phyloP scores from a whole-genome alignment of 2,113 vertebrate genomes.

The Cyprinus carpio region DNA sequence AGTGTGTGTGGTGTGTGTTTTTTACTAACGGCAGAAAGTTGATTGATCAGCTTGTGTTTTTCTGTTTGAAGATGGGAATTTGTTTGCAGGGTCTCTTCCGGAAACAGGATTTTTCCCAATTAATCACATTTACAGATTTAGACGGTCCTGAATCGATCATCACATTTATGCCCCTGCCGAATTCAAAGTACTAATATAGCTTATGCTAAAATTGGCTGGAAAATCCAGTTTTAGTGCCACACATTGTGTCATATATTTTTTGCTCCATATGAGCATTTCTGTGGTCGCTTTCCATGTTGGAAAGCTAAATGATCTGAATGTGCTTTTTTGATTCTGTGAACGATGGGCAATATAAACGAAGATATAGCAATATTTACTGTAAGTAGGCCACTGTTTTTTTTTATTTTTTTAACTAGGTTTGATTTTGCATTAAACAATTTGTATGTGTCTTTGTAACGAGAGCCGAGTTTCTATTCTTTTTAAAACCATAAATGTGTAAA shows the following conservation, averaged over 20 bases:
- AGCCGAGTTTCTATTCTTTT: too few species aligned
- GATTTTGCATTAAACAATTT: too few species aligned
- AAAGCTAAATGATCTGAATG: too few species aligned
- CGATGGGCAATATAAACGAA: too few species aligned
- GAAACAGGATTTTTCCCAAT: conserved; percentile 90
- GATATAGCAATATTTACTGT: too few species aligned
- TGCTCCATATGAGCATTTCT: background rate
- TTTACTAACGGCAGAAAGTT: conserved; percentile 56
- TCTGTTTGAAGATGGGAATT: conserved; percentile 73
- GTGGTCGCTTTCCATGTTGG: too few species aligned
- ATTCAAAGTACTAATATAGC: conserved; percentile 92
- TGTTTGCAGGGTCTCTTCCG: conserved; percentile 70
- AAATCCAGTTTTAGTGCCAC: conserved; percentile 87
- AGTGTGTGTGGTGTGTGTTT: background rate
- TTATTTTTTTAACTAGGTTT: too few species aligned
- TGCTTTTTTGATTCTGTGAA: too few species aligned
- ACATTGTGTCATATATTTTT: conserved; percentile 63
- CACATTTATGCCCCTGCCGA: conserved; percentile 65
- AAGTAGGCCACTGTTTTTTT: too few species aligned
- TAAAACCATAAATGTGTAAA: too few species aligned
- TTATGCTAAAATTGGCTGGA: conserved; percentile 79
- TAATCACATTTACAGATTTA: conserved; percentile 92
- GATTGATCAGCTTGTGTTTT: conserved; percentile 66
- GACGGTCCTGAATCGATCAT: conserved; percentile 84
- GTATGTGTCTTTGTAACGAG: too few species aligned